Base-by-base conservation (phyloP, 2,888 invertebrate genomes). In the Troglohyphantes excavatus region DNA sequence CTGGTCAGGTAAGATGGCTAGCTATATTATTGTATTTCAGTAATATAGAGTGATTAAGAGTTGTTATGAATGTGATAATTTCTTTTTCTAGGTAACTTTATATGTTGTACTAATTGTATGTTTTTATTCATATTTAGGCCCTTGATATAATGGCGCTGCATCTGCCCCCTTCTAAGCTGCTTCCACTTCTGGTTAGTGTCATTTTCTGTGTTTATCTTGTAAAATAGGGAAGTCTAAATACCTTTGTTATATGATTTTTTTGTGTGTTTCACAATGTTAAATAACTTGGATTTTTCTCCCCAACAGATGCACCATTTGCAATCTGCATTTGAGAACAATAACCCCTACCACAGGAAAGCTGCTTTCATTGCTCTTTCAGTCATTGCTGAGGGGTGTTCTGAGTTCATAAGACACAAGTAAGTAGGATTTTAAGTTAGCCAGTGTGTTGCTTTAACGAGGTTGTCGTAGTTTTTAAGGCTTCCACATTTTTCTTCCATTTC, bases 371-470 rank as follows among this genome's bases (percentile, higher is more conserved):
- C 96, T 19, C 94, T 97, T 93, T 96, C 96, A 23, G 96, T 96
- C 26, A 94, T 96, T 89, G 96, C 96, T 0, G 97, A 97, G 94
- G 97, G 97, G 0, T 97, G 96, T 93, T 95, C 96, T 0, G 96
- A 96, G 92, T 95, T 95, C 90, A 96, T 97, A 73, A 94, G 96
- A 91, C 94, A 94, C 88, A 96, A 96, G 93, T 96, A 92, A 91
- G 92, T 89, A n/a, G n/a, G n/a, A n/a, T n/a, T n/a, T n/a, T n/a
- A n/a, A n/a, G n/a, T n/a, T n/a, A n/a, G n/a, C n/a, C n/a, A n/a
- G n/a, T n/a, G n/a, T n/a, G n/a, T n/a, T n/a, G n/a, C n/a, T n/a
- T n/a, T n/a, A n/a, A n/a, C n/a, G n/a, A n/a, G n/a, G n/a, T n/a
- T n/a, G n/a, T n/a, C n/a, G n/a, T n/a, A n/a, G n/a, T n/a, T n/a